Conservation (phyloP, 2,113 vertebrate species). For the Coptodon rendalli region DNA sequence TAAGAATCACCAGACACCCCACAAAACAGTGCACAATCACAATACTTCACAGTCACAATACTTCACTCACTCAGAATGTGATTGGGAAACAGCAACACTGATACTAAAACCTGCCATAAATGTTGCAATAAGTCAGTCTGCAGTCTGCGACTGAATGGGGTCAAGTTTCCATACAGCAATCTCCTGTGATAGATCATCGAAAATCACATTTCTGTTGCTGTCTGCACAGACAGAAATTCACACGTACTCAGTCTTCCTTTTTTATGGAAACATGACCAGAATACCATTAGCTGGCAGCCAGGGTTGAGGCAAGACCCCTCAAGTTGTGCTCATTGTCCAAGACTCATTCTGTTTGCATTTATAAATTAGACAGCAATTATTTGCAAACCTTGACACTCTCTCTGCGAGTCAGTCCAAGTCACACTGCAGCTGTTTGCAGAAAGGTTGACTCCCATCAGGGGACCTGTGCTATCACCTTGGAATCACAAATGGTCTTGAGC, state of each 20-base stretch:
- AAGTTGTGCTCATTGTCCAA: neutral
- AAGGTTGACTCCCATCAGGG: neutral
- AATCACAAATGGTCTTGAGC: neutral
- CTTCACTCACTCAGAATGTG: accelerated
- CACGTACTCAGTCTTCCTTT: accelerated
- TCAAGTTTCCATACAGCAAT: neutral
- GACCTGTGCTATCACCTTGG: neutral
- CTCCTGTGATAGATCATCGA: accelerated
- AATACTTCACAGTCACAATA: neutral
- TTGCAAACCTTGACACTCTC: neutral
- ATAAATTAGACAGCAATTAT: neutral
- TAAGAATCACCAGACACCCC: neutral
- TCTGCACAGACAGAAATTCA: neutral
- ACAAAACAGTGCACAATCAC: accelerated
- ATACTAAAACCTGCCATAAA: neutral
- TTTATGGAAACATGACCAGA: neutral
- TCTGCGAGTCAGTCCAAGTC: accelerated
- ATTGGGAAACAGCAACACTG: neutral
- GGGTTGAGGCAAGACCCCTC: neutral
- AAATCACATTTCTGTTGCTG: neutral
- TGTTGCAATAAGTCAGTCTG: neutral
- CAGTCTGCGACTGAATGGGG: neutral
- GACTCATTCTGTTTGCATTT: neutral
- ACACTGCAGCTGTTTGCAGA: neutral
- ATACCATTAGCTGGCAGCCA: neutral